Evolutionary conservation across 2,888 invertebrate genomes (phyloP).

Genomic region (Labia minor): DNA sequence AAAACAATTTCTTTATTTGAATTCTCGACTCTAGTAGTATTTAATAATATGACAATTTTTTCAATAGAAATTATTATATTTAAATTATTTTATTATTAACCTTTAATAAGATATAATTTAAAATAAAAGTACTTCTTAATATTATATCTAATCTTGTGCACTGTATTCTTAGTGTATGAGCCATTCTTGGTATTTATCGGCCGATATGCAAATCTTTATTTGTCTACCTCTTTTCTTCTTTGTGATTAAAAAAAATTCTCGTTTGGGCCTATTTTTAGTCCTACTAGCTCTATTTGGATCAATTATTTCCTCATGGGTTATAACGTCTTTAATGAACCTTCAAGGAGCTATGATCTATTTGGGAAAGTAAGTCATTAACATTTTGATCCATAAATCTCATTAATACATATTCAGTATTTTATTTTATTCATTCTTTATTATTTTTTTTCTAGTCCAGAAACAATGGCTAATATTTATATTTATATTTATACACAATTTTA

Average conservation of each 20-base stretch:
- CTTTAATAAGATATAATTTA: too few species aligned
- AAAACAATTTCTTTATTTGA: too few species aligned
- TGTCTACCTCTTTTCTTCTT: slow-evolving; percentile 39
- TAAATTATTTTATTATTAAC: too few species aligned
- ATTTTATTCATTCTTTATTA: not conserved
- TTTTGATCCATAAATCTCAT: not conserved
- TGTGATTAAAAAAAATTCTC: slow-evolving; percentile 25
- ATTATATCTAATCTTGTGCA: too few species aligned
- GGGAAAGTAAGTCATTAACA: not conserved
- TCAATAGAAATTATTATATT: too few species aligned
- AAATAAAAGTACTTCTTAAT: too few species aligned
- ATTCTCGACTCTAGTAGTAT: too few species aligned
- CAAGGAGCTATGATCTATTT: not conserved
- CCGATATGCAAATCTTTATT: slow-evolving; percentile 57
- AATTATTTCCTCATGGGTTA: slow-evolving; percentile 41
- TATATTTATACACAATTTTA: slow-evolving; percentile 19
- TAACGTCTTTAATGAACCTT: slow-evolving; percentile 36
- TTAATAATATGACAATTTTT: too few species aligned
- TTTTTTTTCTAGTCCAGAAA: not conserved
- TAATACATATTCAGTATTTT: too few species aligned
- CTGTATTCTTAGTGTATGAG: slow-evolving; percentile 48
- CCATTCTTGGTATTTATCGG: slow-evolving; percentile 58
- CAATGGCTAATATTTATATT: slow-evolving; percentile 8
- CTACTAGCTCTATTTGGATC: slow-evolving; percentile 36
- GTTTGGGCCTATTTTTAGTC: too few species aligned